Conservation (phyloP, 2,888 invertebrate genomes). For the Drosophila setosimentum region DNA sequence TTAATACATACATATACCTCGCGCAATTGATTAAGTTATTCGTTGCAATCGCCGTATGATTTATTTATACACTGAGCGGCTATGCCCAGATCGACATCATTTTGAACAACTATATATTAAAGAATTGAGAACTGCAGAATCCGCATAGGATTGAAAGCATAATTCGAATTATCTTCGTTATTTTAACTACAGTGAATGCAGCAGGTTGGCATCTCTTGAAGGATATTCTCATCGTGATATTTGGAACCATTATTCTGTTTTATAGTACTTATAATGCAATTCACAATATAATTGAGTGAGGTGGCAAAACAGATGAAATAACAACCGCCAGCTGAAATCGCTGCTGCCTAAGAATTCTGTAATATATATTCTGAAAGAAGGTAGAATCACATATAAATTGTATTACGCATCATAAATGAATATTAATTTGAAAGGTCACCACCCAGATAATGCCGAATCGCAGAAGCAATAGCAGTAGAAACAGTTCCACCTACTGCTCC, state of each 20-base stretch:
- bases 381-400: background rate
- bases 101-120: conserved; percentile 86
- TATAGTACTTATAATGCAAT: conserved; percentile 30
- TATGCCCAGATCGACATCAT: conserved; percentile 98
- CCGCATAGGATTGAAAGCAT: conserved; percentile 38
- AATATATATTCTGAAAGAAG: background rate
- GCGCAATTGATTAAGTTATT: conserved; percentile 91
- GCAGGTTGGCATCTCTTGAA: conserved; percentile 55
- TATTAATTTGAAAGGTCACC: conserved; percentile 36
- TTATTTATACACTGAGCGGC: conserved; percentile 96
- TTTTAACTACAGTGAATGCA: conserved; percentile 37
- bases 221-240: conserved; percentile 21
- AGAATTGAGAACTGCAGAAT: background rate
- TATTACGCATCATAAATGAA: conserved; percentile 15
- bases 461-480: background rate
- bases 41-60: conserved; percentile 93
- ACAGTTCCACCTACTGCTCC: conserved; percentile 34
- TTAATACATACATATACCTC: conserved; percentile 68
- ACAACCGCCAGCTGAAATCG: background rate
- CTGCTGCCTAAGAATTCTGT: background rate
- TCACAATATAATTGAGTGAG: conserved; percentile 21
- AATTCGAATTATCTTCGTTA: conserved; percentile 28
- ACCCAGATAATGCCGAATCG: background rate
- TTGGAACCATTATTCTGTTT: conserved; percentile 28
- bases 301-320: background rate